Base-by-base conservation (phyloP, 2,113 vertebrate species). In the Dolichotis patagonum region DNA sequence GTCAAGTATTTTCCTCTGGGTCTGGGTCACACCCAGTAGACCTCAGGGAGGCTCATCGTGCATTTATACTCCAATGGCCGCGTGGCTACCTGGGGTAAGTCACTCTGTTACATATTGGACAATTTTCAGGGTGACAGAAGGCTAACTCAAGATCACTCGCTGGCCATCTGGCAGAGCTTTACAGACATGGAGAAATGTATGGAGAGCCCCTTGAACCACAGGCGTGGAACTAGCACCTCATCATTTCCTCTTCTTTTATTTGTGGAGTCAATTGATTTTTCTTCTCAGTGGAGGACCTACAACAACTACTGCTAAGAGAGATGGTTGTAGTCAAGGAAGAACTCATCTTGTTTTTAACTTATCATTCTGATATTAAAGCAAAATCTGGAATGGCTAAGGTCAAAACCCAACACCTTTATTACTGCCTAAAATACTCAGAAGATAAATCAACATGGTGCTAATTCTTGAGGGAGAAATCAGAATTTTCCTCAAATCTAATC, bases 231-330 rank as follows among this genome's bases (percentile, higher is more conserved):
- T n/a, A 3, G 2, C 7, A 19, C 0, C 1, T 43, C 35, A 28
- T 24, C 14, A 35, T 56, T 52, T 58, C 22, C 10, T 20, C 0
- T n/a, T 4, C 56, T 49, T 75, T 28, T 63, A 8, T 62, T 69
- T 17, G 2, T 49, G 5, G 60, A 81, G 26, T n/a, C 49, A 28
- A 32, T 7, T 30, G 26, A 77, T 49, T 58, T 30, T 12, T 90
- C 1, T 5, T 91, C 5, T 85, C 46, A 54, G 0, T 46, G 7
- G 3, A 75, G 0, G 8, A 85, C 9, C 2, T 83, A 3, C 1
- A 46, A 69, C 84, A 20, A 46, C 2, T 62, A 16, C 30, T 75
- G 3, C 16, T 85, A 16, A 83, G 24, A 75, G 52, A 2, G 2
- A 78, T 38, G 10, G 60, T 56, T 46, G 43, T 0, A 80, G 16